Percentiles rank a stretch among this genome's conserved stretches.
Conservation (phyloP, 1,140 invertebrate species). For the Adelges cooleyi region DNA sequence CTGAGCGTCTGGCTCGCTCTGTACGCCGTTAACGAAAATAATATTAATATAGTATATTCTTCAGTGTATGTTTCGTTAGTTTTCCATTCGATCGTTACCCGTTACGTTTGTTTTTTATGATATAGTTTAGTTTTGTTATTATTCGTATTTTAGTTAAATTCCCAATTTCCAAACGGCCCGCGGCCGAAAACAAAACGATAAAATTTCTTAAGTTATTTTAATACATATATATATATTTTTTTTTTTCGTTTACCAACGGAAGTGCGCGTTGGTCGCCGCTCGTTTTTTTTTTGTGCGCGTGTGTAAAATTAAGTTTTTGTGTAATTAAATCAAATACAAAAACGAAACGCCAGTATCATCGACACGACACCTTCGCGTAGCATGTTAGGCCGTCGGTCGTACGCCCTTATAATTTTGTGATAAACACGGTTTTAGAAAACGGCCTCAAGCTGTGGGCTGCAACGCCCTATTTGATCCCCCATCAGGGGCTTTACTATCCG, state of each 20-base stretch:
- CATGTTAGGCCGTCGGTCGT: slow-evolving; percentile 6
- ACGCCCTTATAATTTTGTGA: slow-evolving; percentile 7
- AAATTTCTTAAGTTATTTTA: no score
- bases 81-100: background rate
- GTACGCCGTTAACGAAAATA: background rate
- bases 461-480: slow-evolving; percentile 26
- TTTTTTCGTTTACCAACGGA: background rate
- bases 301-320: background rate
- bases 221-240: no score
- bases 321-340: background rate
- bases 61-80: background rate
- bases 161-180: no score
- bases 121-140: no score
- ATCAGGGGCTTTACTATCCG: slow-evolving; percentile 24
- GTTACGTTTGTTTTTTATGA: background rate
- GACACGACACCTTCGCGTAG: background rate
- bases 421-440: slow-evolving; percentile 5
- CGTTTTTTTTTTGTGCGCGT: background rate
- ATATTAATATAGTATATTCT: no score
- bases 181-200: background rate
- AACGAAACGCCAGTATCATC: background rate
- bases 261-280: background rate
- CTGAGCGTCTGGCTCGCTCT: background rate
- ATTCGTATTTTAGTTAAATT: no score
- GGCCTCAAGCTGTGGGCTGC: slow-evolving; percentile 26